Evolutionary conservation across 2,797 vertebrate genomes (phyloP).

Genomic region (Acrossocheilus fasciatus): DNA sequence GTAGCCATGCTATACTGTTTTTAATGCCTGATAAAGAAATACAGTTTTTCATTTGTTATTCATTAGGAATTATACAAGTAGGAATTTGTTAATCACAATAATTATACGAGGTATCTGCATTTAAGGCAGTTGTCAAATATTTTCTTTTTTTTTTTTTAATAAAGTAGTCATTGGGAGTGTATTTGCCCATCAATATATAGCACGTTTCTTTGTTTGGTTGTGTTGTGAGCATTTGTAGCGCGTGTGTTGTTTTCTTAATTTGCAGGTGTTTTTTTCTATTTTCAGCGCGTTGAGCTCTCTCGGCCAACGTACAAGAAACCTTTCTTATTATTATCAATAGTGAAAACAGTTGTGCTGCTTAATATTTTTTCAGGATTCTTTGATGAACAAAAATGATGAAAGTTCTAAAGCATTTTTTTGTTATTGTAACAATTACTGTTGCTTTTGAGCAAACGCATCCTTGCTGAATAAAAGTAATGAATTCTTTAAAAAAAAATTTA

Average conservation of each 20-base stretch:
- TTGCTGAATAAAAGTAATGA: background rate
- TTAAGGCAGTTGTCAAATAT: background rate
- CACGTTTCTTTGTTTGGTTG: no score
- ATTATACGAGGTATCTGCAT: background rate
- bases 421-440: no score
- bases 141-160: background rate
- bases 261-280: no score
- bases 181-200: no score
- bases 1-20: background rate
- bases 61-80: background rate
- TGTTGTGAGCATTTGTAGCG: no score
- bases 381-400: background rate
- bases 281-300: no score
- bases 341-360: background rate
- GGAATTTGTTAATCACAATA: background rate
- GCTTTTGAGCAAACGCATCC: background rate
- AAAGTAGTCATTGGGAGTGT: background rate
- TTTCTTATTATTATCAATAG: background rate
- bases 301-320: background rate
- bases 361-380: background rate
- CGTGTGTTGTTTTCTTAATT: no score
- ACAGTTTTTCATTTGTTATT: background rate
- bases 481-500: no score
- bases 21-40: background rate
- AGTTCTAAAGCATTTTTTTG: background rate